Evolutionary conservation across 2,888 invertebrate genomes (phyloP).

Genomic region (Watsonalla binaria): DNA sequence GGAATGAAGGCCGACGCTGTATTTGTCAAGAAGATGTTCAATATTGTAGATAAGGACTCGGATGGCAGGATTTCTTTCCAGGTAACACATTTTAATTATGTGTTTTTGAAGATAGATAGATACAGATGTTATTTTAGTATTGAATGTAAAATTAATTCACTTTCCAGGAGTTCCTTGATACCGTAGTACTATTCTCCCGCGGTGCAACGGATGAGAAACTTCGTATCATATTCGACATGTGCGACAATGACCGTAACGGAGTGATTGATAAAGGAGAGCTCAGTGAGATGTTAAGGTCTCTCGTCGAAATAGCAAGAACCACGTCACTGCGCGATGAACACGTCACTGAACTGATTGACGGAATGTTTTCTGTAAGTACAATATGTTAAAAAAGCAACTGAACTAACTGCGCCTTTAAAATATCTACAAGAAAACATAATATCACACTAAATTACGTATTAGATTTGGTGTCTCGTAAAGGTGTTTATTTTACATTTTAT

Average conservation of each 20-base stretch:
- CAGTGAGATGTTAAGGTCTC: constrained; percentile 94
- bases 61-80: constrained; percentile 96
- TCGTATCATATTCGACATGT: constrained; percentile 97
- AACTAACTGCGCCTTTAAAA: neutral
- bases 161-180: constrained; percentile 92
- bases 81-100: constrained; percentile 52
- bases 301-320: constrained; percentile 95
- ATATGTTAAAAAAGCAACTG: neutral
- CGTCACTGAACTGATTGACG: constrained; percentile 94
- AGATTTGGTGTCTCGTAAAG: no score
- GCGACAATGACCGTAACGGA: constrained; percentile 95
- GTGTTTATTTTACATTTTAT: neutral
- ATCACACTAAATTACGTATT: no score
- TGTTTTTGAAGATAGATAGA: neutral
- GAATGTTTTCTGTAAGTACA: constrained; percentile 89
- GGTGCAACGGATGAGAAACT: constrained; percentile 96
- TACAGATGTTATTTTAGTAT: neutral
- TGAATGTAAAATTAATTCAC: neutral
- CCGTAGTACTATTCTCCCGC: constrained; percentile 93
- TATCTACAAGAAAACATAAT: no score
- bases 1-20: constrained; percentile 97
- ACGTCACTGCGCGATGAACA: constrained; percentile 93
- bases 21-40: constrained; percentile 98
- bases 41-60: constrained; percentile 96
- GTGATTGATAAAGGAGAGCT: constrained; percentile 96